phyloP scores from a whole-genome alignment of 2,797 vertebrate species.

The Eurystomus glaucurus region DNA sequence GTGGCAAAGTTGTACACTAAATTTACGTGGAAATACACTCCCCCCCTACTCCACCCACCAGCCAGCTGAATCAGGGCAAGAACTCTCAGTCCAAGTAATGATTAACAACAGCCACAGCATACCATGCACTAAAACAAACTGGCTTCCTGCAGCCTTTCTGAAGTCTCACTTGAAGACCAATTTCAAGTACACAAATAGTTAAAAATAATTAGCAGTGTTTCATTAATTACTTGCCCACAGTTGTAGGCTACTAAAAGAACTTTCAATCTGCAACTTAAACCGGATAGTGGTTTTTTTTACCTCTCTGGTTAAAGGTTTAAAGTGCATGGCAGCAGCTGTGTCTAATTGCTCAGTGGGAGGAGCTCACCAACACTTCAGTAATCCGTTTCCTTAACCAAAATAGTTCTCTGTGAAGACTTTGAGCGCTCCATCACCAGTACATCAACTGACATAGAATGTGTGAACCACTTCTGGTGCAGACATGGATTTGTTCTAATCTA shows the following conservation, averaged over 20 bases:
- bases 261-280: neutral
- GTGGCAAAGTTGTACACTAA: slow-evolving; percentile 12
- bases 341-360: neutral
- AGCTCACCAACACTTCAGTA: neutral
- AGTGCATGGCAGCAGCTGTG: slow-evolving; percentile 15
- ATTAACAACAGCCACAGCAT: neutral
- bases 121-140: neutral
- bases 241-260: neutral
- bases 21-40: neutral
- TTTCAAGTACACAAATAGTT: neutral
- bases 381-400: neutral
- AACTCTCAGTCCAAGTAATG: neutral
- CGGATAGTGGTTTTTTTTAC: neutral
- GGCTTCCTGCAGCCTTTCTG: neutral
- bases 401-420: neutral
- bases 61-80: neutral
- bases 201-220: neutral
- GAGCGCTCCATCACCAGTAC: neutral
- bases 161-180: neutral
- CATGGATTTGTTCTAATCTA: neutral
- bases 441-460: neutral
- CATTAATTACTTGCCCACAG: neutral
- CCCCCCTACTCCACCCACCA: neutral
- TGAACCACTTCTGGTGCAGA: neutral
- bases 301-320: neutral